phyloP scores from a whole-genome alignment of 2,888 invertebrate species.

The Cantharis lateralis region DNA sequence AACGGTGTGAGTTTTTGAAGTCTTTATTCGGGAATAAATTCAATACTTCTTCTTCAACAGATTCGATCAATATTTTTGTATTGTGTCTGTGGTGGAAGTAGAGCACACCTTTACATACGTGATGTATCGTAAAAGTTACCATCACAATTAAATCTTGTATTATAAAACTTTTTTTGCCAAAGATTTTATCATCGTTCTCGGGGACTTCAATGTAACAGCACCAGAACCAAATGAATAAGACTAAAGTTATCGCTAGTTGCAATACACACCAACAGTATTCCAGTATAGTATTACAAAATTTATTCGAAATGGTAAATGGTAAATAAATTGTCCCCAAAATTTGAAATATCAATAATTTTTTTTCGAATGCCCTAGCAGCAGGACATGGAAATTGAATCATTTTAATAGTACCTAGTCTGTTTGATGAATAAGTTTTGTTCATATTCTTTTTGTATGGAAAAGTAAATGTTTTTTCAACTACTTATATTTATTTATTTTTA shows the following conservation, averaged over 20 bases:
- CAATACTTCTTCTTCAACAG: background rate
- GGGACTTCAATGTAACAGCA: background rate
- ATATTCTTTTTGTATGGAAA: no score
- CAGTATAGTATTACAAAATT: background rate
- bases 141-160: background rate
- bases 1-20: background rate
- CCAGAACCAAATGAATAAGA: background rate
- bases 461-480: no score
- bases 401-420: background rate
- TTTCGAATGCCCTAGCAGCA: background rate
- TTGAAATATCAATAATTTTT: background rate
- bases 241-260: background rate
- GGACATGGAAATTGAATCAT: background rate
- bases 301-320: background rate
- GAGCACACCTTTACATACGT: background rate
- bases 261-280: background rate
- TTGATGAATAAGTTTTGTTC: no score
- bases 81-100: background rate
- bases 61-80: background rate
- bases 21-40: background rate
- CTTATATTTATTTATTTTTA: background rate
- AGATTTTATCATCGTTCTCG: background rate
- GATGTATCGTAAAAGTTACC: background rate
- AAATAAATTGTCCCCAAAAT: background rate
- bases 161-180: background rate